Evolutionary conservation across 1,140 invertebrate genomes (phyloP).

Genomic region (Drosophila seguyi): DNA sequence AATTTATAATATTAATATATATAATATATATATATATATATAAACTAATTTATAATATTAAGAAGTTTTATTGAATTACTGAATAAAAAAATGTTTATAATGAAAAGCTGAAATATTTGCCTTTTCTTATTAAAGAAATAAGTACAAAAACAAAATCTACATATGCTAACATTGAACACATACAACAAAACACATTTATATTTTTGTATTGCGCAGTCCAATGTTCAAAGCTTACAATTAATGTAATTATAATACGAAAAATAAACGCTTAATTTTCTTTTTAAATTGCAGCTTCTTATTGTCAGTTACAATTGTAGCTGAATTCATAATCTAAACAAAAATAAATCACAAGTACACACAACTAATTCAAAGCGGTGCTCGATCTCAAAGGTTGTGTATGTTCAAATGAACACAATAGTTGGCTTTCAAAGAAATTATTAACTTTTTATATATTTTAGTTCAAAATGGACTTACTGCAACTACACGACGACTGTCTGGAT

Average conservation of each 20-base stretch:
- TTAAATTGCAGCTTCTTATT: neutral
- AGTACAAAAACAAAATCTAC: neutral
- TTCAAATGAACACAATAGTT: neutral
- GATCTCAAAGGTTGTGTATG: constrained; percentile 1
- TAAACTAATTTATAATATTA: neutral
- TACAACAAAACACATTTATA: no score
- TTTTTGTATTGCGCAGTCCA: no score
- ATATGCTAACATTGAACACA: no score
- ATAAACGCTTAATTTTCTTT: neutral
- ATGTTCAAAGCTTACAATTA: neutral
- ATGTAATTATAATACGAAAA: neutral
- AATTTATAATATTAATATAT: no score
- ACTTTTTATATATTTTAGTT: constrained; percentile 10
- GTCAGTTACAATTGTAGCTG: neutral
- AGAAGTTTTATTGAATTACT: neutral
- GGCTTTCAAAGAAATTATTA: neutral
- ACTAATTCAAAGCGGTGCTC: neutral
- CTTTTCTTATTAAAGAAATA: neutral
- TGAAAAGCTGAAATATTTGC: neutral
- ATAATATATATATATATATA: no score
- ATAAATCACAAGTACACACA: neutral
- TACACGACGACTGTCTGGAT: constrained; percentile 63
- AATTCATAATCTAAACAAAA: constrained; percentile 2
- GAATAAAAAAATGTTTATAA: neutral
- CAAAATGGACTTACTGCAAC: constrained; percentile 12